Percentiles rank a stretch among this genome's conserved stretches.
Conservation (phyloP, 2,797 vertebrate genomes). For the Gallinago nigripennis region DNA sequence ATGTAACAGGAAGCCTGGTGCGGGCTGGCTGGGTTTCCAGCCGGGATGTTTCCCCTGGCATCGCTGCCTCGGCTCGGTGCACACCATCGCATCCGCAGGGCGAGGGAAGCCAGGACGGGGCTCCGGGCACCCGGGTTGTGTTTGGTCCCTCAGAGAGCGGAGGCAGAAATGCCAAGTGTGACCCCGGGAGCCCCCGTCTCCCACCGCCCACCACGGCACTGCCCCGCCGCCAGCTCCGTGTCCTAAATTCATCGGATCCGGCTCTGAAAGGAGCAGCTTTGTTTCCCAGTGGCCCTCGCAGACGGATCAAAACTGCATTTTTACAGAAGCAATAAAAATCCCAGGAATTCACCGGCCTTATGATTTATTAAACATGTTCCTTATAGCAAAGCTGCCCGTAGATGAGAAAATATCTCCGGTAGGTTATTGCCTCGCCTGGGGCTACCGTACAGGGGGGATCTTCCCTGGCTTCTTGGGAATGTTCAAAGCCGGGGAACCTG, state of each 20-base stretch:
- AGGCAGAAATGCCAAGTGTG: accelerated
- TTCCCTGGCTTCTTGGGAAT: neutral
- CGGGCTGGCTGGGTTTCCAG: neutral
- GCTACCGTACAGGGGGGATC: conserved; percentile 28
- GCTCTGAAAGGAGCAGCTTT: conserved; percentile 31
- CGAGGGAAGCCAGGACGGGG: neutral
- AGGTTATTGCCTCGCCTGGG: conserved; percentile 57
- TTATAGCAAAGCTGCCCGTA: conserved; percentile 48
- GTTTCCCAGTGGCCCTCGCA: conserved; percentile 47
- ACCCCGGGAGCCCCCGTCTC: neutral
- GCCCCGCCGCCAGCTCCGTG: neutral
- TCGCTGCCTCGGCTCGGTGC: neutral
- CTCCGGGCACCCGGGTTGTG: neutral
- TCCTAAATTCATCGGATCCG: neutral
- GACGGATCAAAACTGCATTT: conserved; percentile 57
- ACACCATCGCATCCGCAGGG: neutral
- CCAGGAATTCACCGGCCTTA: conserved; percentile 69
- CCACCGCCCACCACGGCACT: accelerated
- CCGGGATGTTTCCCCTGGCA: conserved; percentile 21
- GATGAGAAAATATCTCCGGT: conserved; percentile 46
- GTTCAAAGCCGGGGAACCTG: neutral
- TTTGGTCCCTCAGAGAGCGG: neutral
- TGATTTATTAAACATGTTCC: conserved; percentile 73
- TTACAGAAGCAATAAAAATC: conserved; percentile 67
- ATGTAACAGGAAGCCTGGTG: neutral